Conservation (phyloP, 2,113 vertebrate genomes). For the Tringa solitaria region DNA sequence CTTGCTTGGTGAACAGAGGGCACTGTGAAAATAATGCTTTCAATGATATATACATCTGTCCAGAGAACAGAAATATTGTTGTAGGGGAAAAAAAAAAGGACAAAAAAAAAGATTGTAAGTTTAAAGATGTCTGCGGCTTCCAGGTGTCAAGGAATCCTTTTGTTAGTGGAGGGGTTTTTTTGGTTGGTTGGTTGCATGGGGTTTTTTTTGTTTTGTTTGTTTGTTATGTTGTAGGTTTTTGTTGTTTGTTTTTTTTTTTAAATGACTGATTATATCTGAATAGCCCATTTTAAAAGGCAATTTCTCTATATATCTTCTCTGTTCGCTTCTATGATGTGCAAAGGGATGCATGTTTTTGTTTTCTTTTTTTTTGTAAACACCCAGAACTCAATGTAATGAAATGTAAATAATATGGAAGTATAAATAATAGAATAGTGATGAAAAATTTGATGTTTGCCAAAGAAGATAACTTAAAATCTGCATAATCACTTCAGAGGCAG, state of each 20-base stretch:
- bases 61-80: not conserved
- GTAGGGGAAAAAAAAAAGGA: fast-evolving
- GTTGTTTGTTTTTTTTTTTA: too few species aligned
- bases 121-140: not conserved
- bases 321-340: not conserved
- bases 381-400: not conserved
- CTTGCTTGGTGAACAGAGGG: not conserved
- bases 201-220: not conserved
- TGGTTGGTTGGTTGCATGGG: too few species aligned
- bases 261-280: not conserved
- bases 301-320: not conserved
- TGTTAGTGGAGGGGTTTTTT: fast-evolving
- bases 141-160: not conserved
- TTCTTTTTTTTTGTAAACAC: not conserved
- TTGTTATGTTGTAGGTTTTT: too few species aligned
- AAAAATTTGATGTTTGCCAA: not conserved
- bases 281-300: not conserved
- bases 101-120: not conserved
- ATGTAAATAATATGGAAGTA: not conserved
- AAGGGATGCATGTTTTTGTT: not conserved
- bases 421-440: not conserved
- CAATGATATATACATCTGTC: not conserved
- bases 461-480: not conserved
- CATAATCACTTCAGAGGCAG: not conserved
- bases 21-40: not conserved